Evolutionary conservation across 2,113 vertebrate species (phyloP).

Genomic region (Motacilla alba): DNA sequence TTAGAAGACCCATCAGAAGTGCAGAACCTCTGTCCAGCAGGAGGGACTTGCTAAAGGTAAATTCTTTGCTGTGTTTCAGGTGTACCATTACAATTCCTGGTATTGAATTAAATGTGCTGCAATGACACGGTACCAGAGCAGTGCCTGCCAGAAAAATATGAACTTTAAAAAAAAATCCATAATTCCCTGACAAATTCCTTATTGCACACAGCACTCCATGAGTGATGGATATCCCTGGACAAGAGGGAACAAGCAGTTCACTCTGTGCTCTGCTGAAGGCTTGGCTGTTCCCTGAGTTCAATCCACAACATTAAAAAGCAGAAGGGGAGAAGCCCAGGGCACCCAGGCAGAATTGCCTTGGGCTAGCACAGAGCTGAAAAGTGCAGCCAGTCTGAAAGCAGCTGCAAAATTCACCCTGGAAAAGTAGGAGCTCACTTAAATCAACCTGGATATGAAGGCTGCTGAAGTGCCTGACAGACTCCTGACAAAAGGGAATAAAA

Average conservation of each 20-base stretch:
- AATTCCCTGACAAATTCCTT: slow-evolving; percentile 19
- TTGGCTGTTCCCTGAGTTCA: not conserved
- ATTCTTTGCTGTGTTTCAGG: not conserved
- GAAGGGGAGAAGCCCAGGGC: not conserved
- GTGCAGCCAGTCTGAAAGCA: not conserved
- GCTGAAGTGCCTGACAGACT: not conserved
- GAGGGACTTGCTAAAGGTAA: not conserved
- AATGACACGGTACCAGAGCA: not conserved
- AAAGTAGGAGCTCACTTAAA: not conserved
- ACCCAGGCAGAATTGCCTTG: not conserved
- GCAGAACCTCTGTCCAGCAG: not conserved
- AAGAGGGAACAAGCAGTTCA: not conserved
- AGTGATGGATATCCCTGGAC: not conserved
- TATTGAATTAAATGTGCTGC: not conserved
- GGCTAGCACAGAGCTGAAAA: not conserved
- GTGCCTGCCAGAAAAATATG: not conserved
- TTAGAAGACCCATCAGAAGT: not conserved
- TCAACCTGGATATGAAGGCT: not conserved
- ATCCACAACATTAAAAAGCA: not conserved
- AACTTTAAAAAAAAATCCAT: slow-evolving; percentile 10
- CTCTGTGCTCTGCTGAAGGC: not conserved
- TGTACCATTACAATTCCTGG: not conserved
- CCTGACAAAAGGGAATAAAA: not conserved
- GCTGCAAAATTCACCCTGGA: not conserved
- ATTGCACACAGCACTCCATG: not conserved